phyloP scores from a whole-genome alignment of 1,140 invertebrate genomes.

The Rhyacophila brunnea region DNA sequence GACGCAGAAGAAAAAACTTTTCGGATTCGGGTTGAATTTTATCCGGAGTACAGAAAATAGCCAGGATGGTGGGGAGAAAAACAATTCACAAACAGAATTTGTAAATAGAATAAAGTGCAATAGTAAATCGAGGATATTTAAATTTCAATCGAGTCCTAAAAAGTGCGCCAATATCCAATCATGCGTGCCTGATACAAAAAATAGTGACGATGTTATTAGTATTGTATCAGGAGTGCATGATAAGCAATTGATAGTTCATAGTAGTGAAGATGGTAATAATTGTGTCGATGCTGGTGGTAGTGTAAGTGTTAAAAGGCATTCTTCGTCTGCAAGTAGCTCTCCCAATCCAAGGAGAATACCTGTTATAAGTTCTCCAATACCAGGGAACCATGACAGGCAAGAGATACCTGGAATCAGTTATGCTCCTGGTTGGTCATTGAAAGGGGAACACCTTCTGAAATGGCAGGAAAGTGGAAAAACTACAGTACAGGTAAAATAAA shows the following conservation, averaged over 20 bases:
- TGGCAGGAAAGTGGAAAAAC: conserved; percentile 54
- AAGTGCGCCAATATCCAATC: neutral
- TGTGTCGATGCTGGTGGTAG: neutral
- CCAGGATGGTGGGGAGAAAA: conserved; percentile 1
- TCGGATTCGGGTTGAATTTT: conserved; percentile 14
- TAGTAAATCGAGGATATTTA: conserved; percentile 14
- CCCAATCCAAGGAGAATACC: neutral
- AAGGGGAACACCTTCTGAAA: conserved; percentile 54
- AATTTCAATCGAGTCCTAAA: conserved; percentile 11
- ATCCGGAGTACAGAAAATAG: conserved; percentile 12
- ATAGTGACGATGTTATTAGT: neutral
- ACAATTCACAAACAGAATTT: neutral
- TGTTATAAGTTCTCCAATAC: neutral
- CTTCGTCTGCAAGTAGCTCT: neutral
- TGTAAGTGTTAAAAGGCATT: conserved; percentile 5
- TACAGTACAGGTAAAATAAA: conserved; percentile 47
- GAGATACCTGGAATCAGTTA: conserved; percentile 46
- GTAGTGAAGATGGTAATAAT: neutral
- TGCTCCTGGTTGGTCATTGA: conserved; percentile 54
- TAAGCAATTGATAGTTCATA: neutral
- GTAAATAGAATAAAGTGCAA: neutral
- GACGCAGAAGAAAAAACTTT: conserved; percentile 24
- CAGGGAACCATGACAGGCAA: conserved; percentile 32
- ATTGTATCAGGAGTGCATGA: conserved; percentile 5
- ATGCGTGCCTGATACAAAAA: conserved; percentile 7